Conservation (phyloP, 2,113 vertebrate species). For the Toxostoma redivivum region DNA sequence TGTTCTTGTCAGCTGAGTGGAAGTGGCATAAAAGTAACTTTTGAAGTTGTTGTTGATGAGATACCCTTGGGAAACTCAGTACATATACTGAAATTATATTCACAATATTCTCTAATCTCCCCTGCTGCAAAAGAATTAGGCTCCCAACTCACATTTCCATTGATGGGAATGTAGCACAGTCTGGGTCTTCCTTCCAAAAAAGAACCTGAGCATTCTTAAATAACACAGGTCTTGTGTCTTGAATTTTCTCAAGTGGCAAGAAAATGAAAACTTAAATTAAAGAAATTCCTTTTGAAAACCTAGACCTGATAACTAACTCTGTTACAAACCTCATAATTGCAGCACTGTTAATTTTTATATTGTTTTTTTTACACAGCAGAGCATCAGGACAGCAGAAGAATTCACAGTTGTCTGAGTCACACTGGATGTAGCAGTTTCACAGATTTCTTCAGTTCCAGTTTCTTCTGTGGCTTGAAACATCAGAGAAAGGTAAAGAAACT, state of each 20-base stretch:
- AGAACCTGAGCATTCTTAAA: not conserved
- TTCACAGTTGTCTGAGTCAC: not conserved
- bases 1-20: constrained; percentile 63
- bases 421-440: not conserved
- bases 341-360: not conserved
- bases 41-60: constrained; percentile 48
- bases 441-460: not conserved
- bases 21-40: constrained; percentile 64
- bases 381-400: not conserved
- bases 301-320: not conserved
- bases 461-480: not conserved
- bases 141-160: constrained; percentile 13
- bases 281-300: not conserved
- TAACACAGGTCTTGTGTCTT: not conserved
- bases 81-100: constrained; percentile 30
- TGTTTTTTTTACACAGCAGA: not conserved
- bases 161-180: constrained; percentile 6
- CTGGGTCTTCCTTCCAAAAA: constrained; percentile 3
- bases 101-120: constrained; percentile 34
- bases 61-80: constrained; percentile 36
- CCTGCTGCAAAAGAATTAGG: constrained; percentile 29
- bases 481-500: not conserved
- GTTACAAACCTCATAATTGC: not conserved
- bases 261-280: not conserved
- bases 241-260: not conserved